Conservation (phyloP, 1,140 invertebrate species). For the Drosophila burlai region DNA sequence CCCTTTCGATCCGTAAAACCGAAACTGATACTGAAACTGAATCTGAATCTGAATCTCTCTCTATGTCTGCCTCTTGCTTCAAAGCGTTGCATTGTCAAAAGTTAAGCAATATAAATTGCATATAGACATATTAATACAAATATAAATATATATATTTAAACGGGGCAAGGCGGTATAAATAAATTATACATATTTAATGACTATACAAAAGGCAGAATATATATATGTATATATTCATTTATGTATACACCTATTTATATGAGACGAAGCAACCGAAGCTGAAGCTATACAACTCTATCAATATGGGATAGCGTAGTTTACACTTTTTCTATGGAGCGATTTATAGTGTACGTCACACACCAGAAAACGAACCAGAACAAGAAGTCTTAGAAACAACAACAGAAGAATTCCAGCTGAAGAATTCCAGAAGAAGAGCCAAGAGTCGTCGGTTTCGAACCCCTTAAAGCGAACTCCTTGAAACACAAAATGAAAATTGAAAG, state of each 20-base stretch:
- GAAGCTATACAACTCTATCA: constrained; percentile 68
- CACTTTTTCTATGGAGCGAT: constrained; percentile 83
- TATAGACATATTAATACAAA: constrained; percentile 62
- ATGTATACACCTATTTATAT: constrained; percentile 71
- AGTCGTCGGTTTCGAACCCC: constrained; percentile 63
- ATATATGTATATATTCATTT: constrained; percentile 59
- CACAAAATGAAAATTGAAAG: neutral
- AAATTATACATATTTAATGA: constrained; percentile 77
- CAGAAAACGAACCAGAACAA: constrained; percentile 42
- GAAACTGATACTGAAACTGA: constrained; percentile 24
- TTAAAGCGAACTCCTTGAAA: constrained; percentile 17
- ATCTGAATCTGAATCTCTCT: constrained; percentile 54
- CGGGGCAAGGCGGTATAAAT: constrained; percentile 31
- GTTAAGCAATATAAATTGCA: constrained; percentile 78
- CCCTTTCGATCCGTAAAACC: neutral
- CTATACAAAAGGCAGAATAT: constrained; percentile 63
- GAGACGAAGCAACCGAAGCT: constrained; percentile 40
- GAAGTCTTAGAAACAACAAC: constrained; percentile 16
- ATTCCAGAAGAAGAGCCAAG: constrained; percentile 34
- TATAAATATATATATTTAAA: constrained; percentile 35
- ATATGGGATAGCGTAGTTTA: constrained; percentile 83
- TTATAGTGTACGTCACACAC: constrained; percentile 72
- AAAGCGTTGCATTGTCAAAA: constrained; percentile 78
- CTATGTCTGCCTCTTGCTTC: constrained; percentile 68
- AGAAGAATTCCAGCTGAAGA: constrained; percentile 9